A percentile compares a stretch with the other conserved stretches of the same genome.
phyloP scores from a whole-genome alignment of 2,888 invertebrate species.

The Drosophila rellima region DNA sequence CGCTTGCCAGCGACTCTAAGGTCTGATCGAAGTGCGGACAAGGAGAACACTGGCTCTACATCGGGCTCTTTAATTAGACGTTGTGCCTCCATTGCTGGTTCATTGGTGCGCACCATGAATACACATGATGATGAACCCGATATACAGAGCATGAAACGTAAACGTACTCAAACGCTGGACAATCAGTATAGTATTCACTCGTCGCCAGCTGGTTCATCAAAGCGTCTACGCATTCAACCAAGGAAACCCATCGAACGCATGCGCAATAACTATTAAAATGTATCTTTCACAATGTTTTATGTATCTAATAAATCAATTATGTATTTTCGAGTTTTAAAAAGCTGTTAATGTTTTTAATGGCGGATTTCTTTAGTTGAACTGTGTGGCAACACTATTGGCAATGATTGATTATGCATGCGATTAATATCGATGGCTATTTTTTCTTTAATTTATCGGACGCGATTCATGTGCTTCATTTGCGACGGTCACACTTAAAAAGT shows the following conservation, averaged over 20 bases:
- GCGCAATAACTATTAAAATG: conserved; percentile 71
- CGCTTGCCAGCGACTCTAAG: conserved; percentile 70
- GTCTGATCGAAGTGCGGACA: conserved; percentile 36
- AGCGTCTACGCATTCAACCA: conserved; percentile 84
- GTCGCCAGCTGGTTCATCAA: conserved; percentile 75
- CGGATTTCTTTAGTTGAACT: not conserved
- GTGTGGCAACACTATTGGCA: conserved; percentile 12
- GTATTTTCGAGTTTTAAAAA: conserved; percentile 1
- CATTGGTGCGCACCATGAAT: conserved; percentile 74
- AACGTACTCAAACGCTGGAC: conserved; percentile 81
- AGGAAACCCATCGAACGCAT: conserved; percentile 84
- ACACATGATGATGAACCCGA: conserved; percentile 62
- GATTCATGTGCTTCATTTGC: conserved; percentile 5
- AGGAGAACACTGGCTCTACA: conserved; percentile 47
- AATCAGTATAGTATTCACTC: conserved; percentile 46
- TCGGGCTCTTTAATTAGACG: conserved; percentile 76
- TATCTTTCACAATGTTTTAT: conserved; percentile 3
- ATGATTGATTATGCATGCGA: not conserved
- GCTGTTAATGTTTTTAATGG: not conserved
- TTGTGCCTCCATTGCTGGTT: conserved; percentile 84
- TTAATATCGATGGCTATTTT: not conserved
- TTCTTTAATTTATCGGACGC: not conserved
- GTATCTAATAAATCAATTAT: conserved; percentile 4
- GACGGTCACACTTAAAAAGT: conserved; percentile 30
- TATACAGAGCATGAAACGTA: conserved; percentile 75